phyloP scores from a whole-genome alignment of 2,888 invertebrate species.

The Pogonocherus hispidulus region DNA sequence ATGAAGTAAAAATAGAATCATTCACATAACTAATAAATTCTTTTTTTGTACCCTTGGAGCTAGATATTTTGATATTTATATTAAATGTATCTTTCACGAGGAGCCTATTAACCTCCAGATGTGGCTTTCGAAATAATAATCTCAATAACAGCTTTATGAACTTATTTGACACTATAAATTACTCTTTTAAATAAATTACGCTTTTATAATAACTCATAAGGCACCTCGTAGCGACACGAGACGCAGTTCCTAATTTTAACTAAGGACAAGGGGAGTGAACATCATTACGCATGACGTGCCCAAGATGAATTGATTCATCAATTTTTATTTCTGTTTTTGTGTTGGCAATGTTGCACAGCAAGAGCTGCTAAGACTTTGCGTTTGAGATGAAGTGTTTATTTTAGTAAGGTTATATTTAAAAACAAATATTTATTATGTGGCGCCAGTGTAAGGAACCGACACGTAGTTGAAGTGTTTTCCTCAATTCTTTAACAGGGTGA shows the following conservation, averaged over 20 bases:
- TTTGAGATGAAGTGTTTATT: slow-evolving; percentile 11
- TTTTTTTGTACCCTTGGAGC: no score
- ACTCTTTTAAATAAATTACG: neutral
- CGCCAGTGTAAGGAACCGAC: slow-evolving; percentile 4
- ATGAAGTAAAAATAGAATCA: no score
- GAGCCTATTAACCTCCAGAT: slow-evolving; percentile 2
- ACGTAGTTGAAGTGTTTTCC: neutral
- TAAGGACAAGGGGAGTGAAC: neutral
- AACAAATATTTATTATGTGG: slow-evolving; percentile 20
- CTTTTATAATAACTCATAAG: neutral
- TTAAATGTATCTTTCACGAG: neutral
- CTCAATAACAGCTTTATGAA: neutral
- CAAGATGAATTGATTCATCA: slow-evolving; percentile 12
- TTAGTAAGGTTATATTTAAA: slow-evolving; percentile 15
- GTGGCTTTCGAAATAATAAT: neutral
- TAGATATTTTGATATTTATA: neutral
- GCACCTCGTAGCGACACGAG: neutral
- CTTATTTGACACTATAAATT: slow-evolving; percentile 1
- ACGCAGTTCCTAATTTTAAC: slow-evolving; percentile 1
- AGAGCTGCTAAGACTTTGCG: slow-evolving; percentile 2
- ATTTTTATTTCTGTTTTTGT: slow-evolving; percentile 15
- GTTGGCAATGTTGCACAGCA: slow-evolving; percentile 4
- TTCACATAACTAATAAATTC: no score
- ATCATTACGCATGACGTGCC: slow-evolving; percentile 8
- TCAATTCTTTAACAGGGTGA: no score